Base-by-base conservation (phyloP, 2,888 invertebrate species). In the Xestobium rufovillosum region DNA sequence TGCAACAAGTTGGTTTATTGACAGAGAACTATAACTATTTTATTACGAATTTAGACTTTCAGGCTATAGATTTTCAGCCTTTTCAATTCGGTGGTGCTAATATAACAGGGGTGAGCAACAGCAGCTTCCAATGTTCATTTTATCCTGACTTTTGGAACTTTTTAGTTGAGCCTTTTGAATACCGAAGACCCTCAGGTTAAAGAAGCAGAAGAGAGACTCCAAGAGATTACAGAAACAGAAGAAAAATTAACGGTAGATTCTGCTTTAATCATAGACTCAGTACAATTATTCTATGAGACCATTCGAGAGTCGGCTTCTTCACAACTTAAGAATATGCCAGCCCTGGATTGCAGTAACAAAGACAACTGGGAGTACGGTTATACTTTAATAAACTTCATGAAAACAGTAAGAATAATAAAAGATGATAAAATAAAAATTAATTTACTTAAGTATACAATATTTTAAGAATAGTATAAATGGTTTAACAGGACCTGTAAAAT, bases 1-100 rank as follows among this genome's bases (percentile, higher is more conserved):
- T 87, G 0, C 84, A 86, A 63, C 87, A 90, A 73, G 81, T 91
- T 36, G 90, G 90, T 2, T 69, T 92, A 50, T 76, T 91, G 72
- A 84, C 84, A 6, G 80, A 83, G 49, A 72, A 77, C 8, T 80
- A 87, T 55, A 80, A 78, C 53, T 85, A 83, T 50, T 71, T 92
- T 30, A 76, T 91, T 34, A 83, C 85, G 39, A 79, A 81, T 48
- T 69, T 89, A 63, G 89, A 90, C 61, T 72, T 90, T 45, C 84
- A 88, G 53, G 86, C 83, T 0, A 67, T 90, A 25, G 80, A 91
- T 52, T 67, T 88, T 51, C 78, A 80, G 31, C 78, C 83, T 1
- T 89, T 78, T 57, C 80, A 80, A 56, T 80, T 82, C 54, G 81
- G 83, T 0, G 88, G 86, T 4, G 78, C 84, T 0, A 90, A 89